phyloP scores from a whole-genome alignment of 2,113 vertebrate genomes.

The Spea multiplicata region DNA sequence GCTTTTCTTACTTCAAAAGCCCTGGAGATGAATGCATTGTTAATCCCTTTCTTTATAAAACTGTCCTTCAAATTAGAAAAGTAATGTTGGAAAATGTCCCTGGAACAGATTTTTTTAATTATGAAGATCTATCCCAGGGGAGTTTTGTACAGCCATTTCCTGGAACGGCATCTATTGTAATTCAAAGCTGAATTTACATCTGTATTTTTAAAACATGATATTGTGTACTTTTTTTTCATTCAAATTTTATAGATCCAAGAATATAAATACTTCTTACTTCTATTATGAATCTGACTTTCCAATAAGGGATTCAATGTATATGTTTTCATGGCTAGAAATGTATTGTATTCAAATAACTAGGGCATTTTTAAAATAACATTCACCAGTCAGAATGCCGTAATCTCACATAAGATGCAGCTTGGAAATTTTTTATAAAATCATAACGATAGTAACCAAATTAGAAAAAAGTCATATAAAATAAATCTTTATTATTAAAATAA shows the following conservation, averaged over 20 bases:
- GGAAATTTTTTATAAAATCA: too few relatives aligned
- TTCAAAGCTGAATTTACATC: neutral
- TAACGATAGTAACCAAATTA: too few relatives aligned
- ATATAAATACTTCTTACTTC: neutral
- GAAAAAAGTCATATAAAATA: too few relatives aligned
- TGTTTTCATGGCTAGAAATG: neutral
- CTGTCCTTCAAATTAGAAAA: conserved; percentile 5
- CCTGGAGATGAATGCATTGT: conserved; percentile 4
- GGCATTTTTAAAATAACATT: too few relatives aligned
- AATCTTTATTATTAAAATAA: too few relatives aligned
- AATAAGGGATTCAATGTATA: neutral
- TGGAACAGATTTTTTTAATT: neutral
- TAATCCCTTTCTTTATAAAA: conserved; percentile 1
- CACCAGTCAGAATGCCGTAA: too few relatives aligned
- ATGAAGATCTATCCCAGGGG: neutral
- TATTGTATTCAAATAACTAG: too few relatives aligned
- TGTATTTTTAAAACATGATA: neutral
- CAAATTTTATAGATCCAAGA: neutral
- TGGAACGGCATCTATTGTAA: conserved; percentile 3
- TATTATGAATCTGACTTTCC: neutral
- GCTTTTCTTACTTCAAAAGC: neutral
- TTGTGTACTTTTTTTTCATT: neutral
- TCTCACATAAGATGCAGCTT: too few relatives aligned
- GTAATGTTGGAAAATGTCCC: neutral
- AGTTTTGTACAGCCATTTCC: neutral